phyloP scores from a whole-genome alignment of 2,113 vertebrate genomes.

The Poeciliopsis retropinna region DNA sequence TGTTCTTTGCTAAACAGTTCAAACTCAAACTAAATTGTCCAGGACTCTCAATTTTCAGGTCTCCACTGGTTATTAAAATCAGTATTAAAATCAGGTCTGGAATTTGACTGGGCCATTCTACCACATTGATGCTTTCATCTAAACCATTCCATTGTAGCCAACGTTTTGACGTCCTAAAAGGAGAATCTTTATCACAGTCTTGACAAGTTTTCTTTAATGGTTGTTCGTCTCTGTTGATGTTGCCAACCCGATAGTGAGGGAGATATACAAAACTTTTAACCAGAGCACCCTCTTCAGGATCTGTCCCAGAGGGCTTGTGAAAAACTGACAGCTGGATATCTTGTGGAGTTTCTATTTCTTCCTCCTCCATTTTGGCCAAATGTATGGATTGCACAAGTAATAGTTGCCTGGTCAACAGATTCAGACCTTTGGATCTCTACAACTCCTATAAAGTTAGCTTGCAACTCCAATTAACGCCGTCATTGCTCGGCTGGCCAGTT shows the following conservation, averaged over 20 bases:
- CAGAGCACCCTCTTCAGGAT: not conserved
- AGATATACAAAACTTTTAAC: not conserved
- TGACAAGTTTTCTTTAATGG: not conserved
- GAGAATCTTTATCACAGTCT: not conserved
- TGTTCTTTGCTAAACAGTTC: not conserved
- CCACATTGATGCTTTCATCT: not conserved
- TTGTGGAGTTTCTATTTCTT: not conserved
- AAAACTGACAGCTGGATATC: not conserved
- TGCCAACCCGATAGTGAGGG: not conserved
- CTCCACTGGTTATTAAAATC: not conserved
- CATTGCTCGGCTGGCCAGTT: not conserved
- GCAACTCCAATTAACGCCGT: too few species aligned
- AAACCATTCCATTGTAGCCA: too few species aligned
- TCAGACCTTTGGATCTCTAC: too few species aligned
- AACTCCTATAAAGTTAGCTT: too few species aligned
- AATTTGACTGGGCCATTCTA: not conserved
- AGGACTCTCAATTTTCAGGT: not conserved
- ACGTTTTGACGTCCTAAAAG: not conserved
- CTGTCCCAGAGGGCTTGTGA: not conserved
- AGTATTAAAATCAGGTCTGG: not conserved
- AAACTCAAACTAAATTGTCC: not conserved
- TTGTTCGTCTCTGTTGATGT: not conserved
- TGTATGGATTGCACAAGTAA: not conserved
- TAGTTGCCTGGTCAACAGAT: not conserved
- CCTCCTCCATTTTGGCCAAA: not conserved